Evolutionary conservation across 1,140 invertebrate species (phyloP), one percentile per base, ranked within the genome.

Genomic region (Pogonomyrmex californicus): DNA sequence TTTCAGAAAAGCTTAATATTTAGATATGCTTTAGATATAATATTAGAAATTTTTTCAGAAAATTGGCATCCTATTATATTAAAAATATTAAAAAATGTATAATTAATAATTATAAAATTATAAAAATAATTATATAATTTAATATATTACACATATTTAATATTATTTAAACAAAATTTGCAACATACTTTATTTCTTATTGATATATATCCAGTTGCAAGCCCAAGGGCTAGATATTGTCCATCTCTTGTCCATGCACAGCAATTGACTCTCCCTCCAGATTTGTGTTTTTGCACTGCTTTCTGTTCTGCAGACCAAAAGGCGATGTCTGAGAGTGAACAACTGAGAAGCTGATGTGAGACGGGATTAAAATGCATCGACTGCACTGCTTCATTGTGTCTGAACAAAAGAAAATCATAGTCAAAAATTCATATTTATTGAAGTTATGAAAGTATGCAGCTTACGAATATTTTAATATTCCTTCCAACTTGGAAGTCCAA

Each of bases 231-330:
- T 91, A 99, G 96, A 93, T 98, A 98, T 91, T 98, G 98, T 0
- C 99, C 99, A 96, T 99, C 99, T 86, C 96, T 97, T 17, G 98
- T 99, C 99, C 99, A 99, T 4, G 98, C 97, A 96, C 99, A 99
- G 79, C 97, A 97, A 93, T 99, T 99, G 0, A 99, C 98, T 88
- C 98, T 96, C n/a, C 97, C 97, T 56, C 96, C 96, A n/a, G 96
- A 96, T 94, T 98, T 98, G 92, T 98, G 97, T 93, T 99, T 99
- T 89, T 99, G 98, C 4, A 99, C 98, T 88, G 98, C 98, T 95
- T 99, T 99, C 92, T 99, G 98, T 94, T 99, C 99, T 0, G 97
- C 96, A 58, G 98, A 99, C 99, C 99, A 99, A 88, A 99, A 97
- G 6, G 98, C 99, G 96, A 99, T 99, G 93, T 99, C 99, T 68